Base-by-base conservation (phyloP, 2,797 vertebrate species). In the Rhadinocentrus ornatus region DNA sequence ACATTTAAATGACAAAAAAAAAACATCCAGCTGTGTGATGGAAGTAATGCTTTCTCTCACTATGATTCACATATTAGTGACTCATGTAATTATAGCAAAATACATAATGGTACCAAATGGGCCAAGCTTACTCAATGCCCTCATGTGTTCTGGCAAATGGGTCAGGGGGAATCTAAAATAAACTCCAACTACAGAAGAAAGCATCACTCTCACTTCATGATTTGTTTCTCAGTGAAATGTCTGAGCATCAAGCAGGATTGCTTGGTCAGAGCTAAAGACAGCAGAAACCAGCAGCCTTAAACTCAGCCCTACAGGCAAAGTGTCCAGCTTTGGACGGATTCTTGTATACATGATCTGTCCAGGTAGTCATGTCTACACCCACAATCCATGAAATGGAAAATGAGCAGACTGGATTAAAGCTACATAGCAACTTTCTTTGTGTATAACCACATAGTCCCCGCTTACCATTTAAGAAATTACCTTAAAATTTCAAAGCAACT, bases 11-110 rank as follows among this genome's bases (percentile, higher is more conserved):
- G 15, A 41, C 39, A 41, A 18, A 70, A 18, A 70, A 18, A 7
- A 20, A 61, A 4, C 32, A 48, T 3, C 26, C 11, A 29, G n/a
- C 9, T 54, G 58, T 71, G n/a, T 3, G 15, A n/a, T 1, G 15
- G 11, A 69, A 27, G 8, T 26, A 4, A 39, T 20, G 6, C 15
- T 37, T 46, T 1, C n/a, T 62, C 13, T 41, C 31, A 35, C 13
- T 44, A 26, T 10, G 20, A 13, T 16, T 18, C 2, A 0, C 0
- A 39, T 15, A 39, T 41, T 20, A 41, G 57, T 62, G 35, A 59
- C 16, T 62, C 10, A 31, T n/a, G 29, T 46, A 70, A 68, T 54
- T 24, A 77, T 44, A 15, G 15, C 1, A 35, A 26, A 65, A 54
- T 24, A 27, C 27, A 16, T 32, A 44, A 53, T 5, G 1, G 20